Percentiles rank a stretch among this genome's conserved stretches.
Evolutionary conservation across 1,140 invertebrate genomes (phyloP).

Genomic region (Meloidogyne floridensis): DNA sequence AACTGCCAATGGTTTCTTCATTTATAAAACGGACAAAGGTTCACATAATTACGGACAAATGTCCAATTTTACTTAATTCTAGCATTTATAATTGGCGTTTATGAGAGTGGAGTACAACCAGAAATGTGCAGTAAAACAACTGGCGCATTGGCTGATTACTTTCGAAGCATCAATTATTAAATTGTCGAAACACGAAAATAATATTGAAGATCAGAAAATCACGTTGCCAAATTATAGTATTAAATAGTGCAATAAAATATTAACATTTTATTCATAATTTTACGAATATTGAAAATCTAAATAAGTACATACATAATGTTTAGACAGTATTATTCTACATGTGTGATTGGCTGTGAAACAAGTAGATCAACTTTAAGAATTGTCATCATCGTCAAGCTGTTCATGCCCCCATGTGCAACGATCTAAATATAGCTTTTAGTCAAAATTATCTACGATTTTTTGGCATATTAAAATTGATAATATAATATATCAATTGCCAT

Average conservation of each 20-base stretch:
- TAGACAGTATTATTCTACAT: too few species aligned
- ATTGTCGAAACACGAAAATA: background rate
- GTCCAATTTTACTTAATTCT: background rate
- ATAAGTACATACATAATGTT: too few species aligned
- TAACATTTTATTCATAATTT: too few species aligned
- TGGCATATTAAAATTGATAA: too few species aligned
- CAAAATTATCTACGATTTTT: too few species aligned
- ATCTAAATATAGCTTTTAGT: too few species aligned
- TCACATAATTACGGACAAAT: background rate
- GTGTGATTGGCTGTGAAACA: too few species aligned
- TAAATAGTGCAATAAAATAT: background rate
- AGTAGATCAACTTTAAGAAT: too few species aligned
- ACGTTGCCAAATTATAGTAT: background rate
- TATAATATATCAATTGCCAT: slow-evolving; percentile 21
- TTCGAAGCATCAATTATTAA: slow-evolving; percentile 60
- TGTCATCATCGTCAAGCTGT: too few species aligned
- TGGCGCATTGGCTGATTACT: slow-evolving; percentile 64
- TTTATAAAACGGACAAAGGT: slow-evolving; percentile 64
- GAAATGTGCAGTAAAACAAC: slow-evolving; percentile 60
- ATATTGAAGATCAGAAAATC: background rate
- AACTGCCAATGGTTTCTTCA: slow-evolving; percentile 53
- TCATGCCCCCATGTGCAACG: too few species aligned
- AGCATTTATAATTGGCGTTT: slow-evolving; percentile 63
- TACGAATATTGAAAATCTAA: too few species aligned
- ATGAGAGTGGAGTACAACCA: slow-evolving; percentile 63